Percentiles rank a stretch among this genome's conserved stretches.
phyloP scores from a whole-genome alignment of 2,797 vertebrate genomes.

The Gymnothorax reevesii region DNA sequence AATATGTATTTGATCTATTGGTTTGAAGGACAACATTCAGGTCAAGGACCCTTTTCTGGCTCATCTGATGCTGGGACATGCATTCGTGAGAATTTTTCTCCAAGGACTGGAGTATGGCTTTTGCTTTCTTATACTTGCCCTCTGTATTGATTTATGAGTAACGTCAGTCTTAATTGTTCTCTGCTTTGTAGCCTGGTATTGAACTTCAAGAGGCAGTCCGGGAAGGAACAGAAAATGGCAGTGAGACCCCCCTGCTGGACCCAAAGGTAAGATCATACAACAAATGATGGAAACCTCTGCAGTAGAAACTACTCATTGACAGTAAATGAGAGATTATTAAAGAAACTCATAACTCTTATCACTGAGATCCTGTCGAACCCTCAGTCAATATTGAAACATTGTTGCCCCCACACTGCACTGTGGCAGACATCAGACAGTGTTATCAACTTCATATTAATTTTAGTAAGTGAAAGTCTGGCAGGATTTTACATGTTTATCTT shows the following conservation, averaged over 20 bases:
- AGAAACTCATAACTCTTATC: not conserved
- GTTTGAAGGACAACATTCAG: too few species aligned
- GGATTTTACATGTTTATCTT: not conserved
- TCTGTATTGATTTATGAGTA: not conserved
- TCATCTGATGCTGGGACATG: too few species aligned
- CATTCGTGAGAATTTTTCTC: too few species aligned
- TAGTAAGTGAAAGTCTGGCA: not conserved
- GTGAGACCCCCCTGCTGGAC: conserved; percentile 1
- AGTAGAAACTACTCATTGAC: not conserved
- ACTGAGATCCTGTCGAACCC: not conserved
- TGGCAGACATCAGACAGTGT: not conserved
- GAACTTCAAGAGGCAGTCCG: conserved; percentile 70
- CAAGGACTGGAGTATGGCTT: too few species aligned
- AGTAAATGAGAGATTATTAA: not conserved
- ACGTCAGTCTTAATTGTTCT: not conserved
- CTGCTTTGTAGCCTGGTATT: conserved; percentile 66
- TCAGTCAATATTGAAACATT: too few species aligned
- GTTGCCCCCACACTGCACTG: not conserved
- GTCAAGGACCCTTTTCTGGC: too few species aligned
- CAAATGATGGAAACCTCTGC: not conserved
- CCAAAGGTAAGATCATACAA: not conserved
- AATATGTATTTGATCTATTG: too few species aligned
- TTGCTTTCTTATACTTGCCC: not conserved
- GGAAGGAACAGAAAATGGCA: conserved; percentile 70
- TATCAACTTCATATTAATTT: not conserved